phyloP scores from a whole-genome alignment of 2,113 vertebrate genomes.

The Oceanites oceanicus region DNA sequence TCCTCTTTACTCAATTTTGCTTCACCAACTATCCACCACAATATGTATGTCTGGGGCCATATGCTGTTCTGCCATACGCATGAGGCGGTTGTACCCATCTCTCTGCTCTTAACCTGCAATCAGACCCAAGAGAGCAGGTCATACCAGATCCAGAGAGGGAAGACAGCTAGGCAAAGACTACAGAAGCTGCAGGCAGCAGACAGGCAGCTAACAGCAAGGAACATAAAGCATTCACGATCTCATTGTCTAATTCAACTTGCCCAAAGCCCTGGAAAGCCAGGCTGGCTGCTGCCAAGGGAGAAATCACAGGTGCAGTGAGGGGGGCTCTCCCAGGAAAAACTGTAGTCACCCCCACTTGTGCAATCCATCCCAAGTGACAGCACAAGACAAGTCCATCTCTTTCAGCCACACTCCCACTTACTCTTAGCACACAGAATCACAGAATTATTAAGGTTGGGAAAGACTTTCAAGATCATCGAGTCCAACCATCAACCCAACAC shows the following conservation, averaged over 20 bases:
- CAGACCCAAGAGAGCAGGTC: background rate
- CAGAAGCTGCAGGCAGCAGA: background rate
- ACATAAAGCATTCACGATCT: background rate
- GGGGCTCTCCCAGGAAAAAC: background rate
- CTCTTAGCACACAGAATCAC: background rate
- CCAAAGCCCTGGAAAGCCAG: background rate
- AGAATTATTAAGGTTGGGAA: too few relatives aligned
- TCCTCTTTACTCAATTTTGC: background rate
- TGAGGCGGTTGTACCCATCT: background rate
- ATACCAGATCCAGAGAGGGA: background rate
- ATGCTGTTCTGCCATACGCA: background rate
- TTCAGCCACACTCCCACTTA: background rate
- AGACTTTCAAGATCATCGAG: too few relatives aligned
- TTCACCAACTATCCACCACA: background rate
- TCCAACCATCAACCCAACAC: too few relatives aligned
- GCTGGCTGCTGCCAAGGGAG: background rate
- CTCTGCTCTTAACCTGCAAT: background rate
- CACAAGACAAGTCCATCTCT: background rate
- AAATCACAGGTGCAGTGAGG: background rate
- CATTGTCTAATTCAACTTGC: background rate
- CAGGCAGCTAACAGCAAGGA: background rate
- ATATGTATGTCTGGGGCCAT: background rate
- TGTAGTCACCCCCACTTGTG: background rate
- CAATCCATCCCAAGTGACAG: background rate
- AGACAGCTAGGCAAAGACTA: background rate